Evolutionary conservation across 2,888 invertebrate species (phyloP), one percentile per base, ranked within the genome.

Genomic region (Muschampia plurimacula): DNA sequence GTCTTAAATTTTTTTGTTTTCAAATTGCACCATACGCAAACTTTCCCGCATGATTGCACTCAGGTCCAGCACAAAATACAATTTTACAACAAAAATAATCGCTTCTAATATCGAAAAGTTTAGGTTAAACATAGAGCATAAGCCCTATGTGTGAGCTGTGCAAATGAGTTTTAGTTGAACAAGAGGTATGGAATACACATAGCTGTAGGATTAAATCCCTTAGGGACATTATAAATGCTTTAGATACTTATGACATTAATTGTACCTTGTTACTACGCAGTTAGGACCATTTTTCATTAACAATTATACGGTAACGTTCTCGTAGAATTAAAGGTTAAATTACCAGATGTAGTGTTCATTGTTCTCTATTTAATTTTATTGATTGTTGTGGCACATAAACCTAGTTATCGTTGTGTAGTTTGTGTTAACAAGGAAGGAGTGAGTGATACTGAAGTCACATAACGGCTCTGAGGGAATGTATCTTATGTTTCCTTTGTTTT

Each of bases 191-290:
- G 59, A 65, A 55, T 72, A 59, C 68, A 64, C 59, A 9, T 44
- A 59, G 36, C 36, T 36, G 49, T 52, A 67, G 64, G 28, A 64
- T 39, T 52, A 32, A 60, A 60, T 52, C 67, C 69, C 28, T 12
- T 69, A 72, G 46, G 72, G 68, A 64, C 52, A 22, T 52, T 52
- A 66, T 63, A 62, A 68, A 60, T 28, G 41, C 63, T 69, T 52
- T 63, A 74, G 69, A 60, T 68, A 46, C 44, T 15, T 39, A 49
- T 49, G n/a, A 60, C 41, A 41, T 63, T 28, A 15, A 69, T 28
- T 13, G 52, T 44, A 74, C 67, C 57, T 74, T 74, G 67, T 69
- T 73, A 67, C 67, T 67, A 64, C 44, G 60, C 65, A 72, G 59
- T 67, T 69, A 74, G 66, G 64, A 67, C 62, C 60, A 68, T 68